Evolutionary conservation across 2,797 vertebrate species (phyloP).

Genomic region (Melanogrammus aeglefinus): DNA sequence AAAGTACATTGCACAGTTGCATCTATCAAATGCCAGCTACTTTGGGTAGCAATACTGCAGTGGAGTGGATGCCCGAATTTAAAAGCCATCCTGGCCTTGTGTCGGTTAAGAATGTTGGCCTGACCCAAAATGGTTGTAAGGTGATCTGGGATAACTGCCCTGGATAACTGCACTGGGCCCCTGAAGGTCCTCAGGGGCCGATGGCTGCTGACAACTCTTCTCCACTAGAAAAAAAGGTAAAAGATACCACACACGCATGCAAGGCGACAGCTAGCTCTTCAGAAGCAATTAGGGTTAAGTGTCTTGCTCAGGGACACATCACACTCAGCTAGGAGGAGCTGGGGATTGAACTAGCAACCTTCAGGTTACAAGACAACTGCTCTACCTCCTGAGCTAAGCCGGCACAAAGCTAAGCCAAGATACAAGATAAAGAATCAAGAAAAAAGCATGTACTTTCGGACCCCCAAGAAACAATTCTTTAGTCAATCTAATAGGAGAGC

Average conservation of each 20-base stretch:
- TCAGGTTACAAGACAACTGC: too few species aligned
- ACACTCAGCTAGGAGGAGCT: too few species aligned
- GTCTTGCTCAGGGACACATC: too few species aligned
- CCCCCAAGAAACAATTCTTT: background rate
- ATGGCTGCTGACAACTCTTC: background rate
- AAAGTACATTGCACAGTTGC: background rate
- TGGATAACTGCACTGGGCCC: too few species aligned
- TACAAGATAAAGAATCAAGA: background rate
- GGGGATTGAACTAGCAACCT: too few species aligned
- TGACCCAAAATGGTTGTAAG: background rate
- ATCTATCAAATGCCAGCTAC: background rate
- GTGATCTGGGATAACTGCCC: background rate
- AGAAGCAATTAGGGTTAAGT: too few species aligned
- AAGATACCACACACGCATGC: background rate
- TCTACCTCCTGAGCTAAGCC: too few species aligned
- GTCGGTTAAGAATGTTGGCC: background rate
- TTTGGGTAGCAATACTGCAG: background rate
- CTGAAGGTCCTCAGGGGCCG: background rate
- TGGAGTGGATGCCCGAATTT: background rate
- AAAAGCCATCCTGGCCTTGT: background rate
- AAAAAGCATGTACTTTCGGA: background rate
- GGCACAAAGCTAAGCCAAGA: background rate
- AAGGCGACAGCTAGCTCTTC: too few species aligned
- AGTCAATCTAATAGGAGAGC: slow-evolving; percentile 26
- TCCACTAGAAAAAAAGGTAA: background rate